Evolutionary conservation across 2,113 vertebrate genomes (phyloP).

Genomic region (Lamprotornis superbus): DNA sequence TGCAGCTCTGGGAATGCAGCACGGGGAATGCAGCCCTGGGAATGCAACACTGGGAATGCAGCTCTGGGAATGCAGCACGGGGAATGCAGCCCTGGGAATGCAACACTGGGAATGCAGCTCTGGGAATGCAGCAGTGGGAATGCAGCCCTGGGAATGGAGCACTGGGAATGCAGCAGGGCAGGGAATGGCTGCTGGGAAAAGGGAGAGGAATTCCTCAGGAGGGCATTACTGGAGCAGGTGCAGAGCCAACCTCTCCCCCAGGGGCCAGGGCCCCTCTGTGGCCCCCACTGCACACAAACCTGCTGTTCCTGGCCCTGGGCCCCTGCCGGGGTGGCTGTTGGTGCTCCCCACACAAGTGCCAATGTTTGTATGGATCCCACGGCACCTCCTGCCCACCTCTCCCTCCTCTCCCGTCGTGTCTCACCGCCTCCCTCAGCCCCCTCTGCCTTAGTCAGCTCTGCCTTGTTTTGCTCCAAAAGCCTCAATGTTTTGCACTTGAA

Average conservation of each 20-base stretch:
- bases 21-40: too few species aligned
- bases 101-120: neutral
- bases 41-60: too few species aligned
- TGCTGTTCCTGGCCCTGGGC: neutral
- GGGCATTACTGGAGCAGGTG: neutral
- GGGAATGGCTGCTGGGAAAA: neutral
- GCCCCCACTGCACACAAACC: neutral
- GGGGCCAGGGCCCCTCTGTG: neutral
- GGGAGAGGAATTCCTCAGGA: neutral
- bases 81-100: too few species aligned
- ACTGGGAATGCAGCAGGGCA: accelerated
- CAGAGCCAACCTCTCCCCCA: neutral
- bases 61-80: too few species aligned
- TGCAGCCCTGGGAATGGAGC: too few species aligned
- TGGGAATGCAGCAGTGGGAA: too few species aligned
- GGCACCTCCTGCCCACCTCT: neutral
- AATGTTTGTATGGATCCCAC: neutral
- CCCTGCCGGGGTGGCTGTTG: accelerated
- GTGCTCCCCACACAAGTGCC: constrained; percentile 45
- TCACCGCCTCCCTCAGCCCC: neutral
- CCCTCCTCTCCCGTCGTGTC: neutral
- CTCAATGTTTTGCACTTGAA: constrained; percentile 23
- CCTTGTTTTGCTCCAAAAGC: constrained; percentile 20
- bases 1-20: too few species aligned
- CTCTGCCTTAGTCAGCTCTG: constrained; percentile 48